Evolutionary conservation across 2,113 vertebrate genomes (phyloP).

Genomic region (Semnornis frantzii): DNA sequence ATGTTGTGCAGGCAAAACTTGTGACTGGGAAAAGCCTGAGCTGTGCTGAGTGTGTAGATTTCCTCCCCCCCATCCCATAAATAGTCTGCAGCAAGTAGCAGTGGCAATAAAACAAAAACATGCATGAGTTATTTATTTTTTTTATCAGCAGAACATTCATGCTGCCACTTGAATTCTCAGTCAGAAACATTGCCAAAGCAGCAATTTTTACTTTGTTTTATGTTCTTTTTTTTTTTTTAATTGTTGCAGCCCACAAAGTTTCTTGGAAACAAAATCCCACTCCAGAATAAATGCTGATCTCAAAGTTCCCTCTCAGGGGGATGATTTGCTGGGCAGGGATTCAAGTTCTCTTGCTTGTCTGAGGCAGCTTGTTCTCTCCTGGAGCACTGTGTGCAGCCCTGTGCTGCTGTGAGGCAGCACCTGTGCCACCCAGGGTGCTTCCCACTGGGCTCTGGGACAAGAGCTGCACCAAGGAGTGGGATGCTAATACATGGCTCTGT

Average conservation of each 20-base stretch:
- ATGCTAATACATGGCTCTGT: not conserved
- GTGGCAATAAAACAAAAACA: not conserved
- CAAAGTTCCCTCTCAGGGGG: constrained; percentile 23
- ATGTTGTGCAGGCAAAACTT: not conserved
- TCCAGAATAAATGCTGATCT: constrained; percentile 34
- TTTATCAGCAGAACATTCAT: constrained; percentile 18
- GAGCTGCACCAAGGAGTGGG: not conserved
- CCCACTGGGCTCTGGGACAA: accelerated
- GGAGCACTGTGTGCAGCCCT: not conserved
- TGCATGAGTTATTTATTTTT: not conserved
- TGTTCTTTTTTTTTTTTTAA: not conserved
- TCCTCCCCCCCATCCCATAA: not conserved
- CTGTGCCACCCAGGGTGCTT: not conserved
- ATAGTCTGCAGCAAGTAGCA: constrained; percentile 1
- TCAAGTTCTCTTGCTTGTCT: not conserved
- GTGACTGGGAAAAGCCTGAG: not conserved
- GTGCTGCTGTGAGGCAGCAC: not conserved
- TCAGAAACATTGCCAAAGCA: constrained; percentile 43
- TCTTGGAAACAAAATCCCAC: constrained; percentile 35
- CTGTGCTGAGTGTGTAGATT: not conserved
- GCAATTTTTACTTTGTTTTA: not conserved
- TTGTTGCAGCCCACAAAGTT: constrained; percentile 37
- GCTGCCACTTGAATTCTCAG: constrained; percentile 36
- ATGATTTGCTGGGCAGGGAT: constrained; percentile 36
- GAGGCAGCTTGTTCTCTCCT: constrained; percentile 1